Evolutionary conservation across 1,140 invertebrate genomes (phyloP).

Genomic region (Arion vulgaris): DNA sequence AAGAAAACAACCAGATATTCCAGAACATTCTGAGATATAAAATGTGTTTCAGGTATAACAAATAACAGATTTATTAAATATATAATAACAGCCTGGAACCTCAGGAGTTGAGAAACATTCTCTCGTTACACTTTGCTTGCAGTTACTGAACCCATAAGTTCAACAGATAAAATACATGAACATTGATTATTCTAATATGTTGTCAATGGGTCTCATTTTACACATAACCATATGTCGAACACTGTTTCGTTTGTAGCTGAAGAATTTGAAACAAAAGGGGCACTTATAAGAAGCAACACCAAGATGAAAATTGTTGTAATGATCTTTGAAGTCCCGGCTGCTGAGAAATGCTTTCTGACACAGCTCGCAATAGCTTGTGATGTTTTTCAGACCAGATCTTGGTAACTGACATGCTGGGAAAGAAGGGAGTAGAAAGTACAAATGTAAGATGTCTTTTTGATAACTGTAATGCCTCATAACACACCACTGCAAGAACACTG

Average conservation of each 20-base stretch:
- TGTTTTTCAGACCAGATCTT: not conserved
- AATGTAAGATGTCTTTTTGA: not conserved
- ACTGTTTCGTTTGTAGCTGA: slow-evolving; percentile 21
- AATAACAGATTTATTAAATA: no score
- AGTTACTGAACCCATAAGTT: no score
- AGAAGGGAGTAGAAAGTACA: slow-evolving; percentile 5
- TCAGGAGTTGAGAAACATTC: no score
- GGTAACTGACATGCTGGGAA: not conserved
- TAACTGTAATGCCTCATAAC: not conserved
- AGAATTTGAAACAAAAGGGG: slow-evolving; percentile 4
- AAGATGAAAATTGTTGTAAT: slow-evolving; percentile 24
- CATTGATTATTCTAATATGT: not conserved
- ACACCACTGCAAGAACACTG: not conserved
- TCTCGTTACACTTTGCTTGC: no score
- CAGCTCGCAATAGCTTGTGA: not conserved
- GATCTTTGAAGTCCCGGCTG: slow-evolving; percentile 17
- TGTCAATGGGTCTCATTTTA: slow-evolving; percentile 17
- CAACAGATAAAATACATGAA: not conserved
- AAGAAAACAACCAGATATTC: no score
- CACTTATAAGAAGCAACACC: slow-evolving; percentile 20
- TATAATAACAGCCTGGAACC: no score
- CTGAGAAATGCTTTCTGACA: slow-evolving; percentile 26
- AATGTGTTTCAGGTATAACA: no score
- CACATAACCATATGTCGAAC: slow-evolving; percentile 16
- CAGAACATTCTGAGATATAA: no score